Conservation (phyloP, 2,888 invertebrate genomes). For the Drosophila prolongata region DNA sequence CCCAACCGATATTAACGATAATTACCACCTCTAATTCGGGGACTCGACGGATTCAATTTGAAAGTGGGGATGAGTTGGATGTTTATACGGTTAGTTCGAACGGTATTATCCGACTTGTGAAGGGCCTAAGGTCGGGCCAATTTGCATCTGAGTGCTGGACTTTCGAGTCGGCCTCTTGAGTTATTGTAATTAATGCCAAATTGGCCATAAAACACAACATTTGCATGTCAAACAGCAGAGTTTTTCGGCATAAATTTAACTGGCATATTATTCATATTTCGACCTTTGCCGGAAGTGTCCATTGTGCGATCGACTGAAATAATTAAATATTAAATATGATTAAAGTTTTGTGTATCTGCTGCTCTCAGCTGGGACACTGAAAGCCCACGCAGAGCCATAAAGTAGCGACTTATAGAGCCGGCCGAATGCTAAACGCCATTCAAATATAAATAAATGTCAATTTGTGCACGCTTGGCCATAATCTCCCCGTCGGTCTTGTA, state of each 20-base stretch:
- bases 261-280: slow-evolving; percentile 39
- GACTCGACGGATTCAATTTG: slow-evolving; percentile 24
- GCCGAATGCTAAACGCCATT: slow-evolving; percentile 73
- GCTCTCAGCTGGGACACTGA: slow-evolving; percentile 13
- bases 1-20: background rate
- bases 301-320: slow-evolving; percentile 72
- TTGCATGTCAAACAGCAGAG: slow-evolving; percentile 72
- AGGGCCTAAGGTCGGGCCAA: slow-evolving; percentile 45
- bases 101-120: slow-evolving; percentile 46
- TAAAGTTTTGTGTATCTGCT: slow-evolving; percentile 40
- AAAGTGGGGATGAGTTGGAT: slow-evolving; percentile 12
- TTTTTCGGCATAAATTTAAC: slow-evolving; percentile 55
- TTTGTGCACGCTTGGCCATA: slow-evolving; percentile 75
- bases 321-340: slow-evolving; percentile 78
- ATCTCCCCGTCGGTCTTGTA: slow-evolving; percentile 51
- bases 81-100: slow-evolving; percentile 5
- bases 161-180: slow-evolving; percentile 55
- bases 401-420: slow-evolving; percentile 64
- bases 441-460: slow-evolving; percentile 77
- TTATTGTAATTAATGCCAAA: slow-evolving; percentile 77
- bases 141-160: slow-evolving; percentile 53
- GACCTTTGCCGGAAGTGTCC: slow-evolving; percentile 63
- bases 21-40: background rate
- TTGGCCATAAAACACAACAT: slow-evolving; percentile 78
- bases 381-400: slow-evolving; percentile 70